Conservation (phyloP, 2,113 vertebrate species). For the Hyperopisus bebe region DNA sequence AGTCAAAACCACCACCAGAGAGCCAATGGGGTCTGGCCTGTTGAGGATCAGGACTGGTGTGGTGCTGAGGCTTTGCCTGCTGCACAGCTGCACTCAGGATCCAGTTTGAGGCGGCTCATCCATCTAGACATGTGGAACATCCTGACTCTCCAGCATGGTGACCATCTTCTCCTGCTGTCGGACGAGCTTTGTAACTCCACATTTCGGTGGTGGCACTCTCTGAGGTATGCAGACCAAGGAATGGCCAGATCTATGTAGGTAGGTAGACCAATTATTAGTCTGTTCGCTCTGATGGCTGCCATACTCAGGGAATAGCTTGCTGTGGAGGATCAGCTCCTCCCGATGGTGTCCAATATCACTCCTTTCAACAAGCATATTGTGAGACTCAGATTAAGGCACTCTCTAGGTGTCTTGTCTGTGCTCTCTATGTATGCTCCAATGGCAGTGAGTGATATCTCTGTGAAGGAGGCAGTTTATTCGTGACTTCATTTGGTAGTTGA, state of each 20-base stretch:
- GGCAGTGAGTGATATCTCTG: background rate
- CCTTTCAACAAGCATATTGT: background rate
- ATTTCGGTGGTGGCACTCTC: background rate
- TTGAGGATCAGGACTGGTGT: background rate
- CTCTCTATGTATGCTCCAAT: background rate
- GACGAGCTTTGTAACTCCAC: background rate
- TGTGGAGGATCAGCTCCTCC: background rate
- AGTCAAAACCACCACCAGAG: background rate
- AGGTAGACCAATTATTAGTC: background rate
- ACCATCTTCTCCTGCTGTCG: background rate
- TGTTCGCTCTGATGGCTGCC: background rate
- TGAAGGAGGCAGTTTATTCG: background rate
- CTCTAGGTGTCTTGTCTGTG: background rate
- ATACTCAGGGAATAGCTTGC: background rate
- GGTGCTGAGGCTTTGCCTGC: background rate
- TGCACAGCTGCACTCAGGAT: background rate
- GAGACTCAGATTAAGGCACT: background rate
- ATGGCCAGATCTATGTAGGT: background rate
- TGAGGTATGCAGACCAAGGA: background rate
- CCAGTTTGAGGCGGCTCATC: background rate
- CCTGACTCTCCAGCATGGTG: background rate
- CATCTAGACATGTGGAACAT: background rate
- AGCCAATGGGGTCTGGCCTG: background rate
- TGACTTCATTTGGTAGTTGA: background rate
- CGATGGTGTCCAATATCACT: background rate